phyloP scores from a whole-genome alignment of 1,140 invertebrate species.

The Drosophila nebulosa region DNA sequence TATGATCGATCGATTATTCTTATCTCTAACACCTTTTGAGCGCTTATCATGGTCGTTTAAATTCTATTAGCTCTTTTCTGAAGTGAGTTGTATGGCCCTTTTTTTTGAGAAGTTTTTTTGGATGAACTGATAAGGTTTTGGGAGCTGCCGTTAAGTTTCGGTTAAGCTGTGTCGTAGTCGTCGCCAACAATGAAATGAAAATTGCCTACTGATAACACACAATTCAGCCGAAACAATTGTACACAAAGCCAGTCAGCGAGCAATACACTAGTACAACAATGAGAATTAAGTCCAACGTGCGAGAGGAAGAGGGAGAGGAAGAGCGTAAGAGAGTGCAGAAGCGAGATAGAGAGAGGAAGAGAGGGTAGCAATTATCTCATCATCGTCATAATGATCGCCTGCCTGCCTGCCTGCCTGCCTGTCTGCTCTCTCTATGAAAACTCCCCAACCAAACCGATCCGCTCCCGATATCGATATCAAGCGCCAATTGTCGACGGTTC shows the following conservation, averaged over 20 bases:
- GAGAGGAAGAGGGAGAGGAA: background rate
- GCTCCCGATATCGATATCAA: slow-evolving; percentile 10
- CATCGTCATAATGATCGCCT: background rate
- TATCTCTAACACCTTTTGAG: background rate
- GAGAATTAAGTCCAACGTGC: background rate
- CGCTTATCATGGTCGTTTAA: slow-evolving; percentile 1
- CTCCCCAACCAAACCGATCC: slow-evolving; percentile 20
- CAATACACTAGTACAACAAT: background rate
- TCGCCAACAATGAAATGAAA: slow-evolving; percentile 28
- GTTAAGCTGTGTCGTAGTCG: slow-evolving; percentile 40
- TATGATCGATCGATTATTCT: background rate
- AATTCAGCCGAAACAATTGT: background rate
- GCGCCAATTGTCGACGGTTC: slow-evolving; percentile 1
- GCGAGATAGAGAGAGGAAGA: slow-evolving; percentile 9
- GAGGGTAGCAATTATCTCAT: slow-evolving; percentile 7
- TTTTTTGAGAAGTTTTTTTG: background rate
- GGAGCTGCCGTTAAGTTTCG: slow-evolving; percentile 16
- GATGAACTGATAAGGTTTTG: background rate
- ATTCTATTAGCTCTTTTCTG: slow-evolving; percentile 10
- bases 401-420: slow-evolving; percentile 20
- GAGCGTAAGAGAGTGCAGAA: slow-evolving; percentile 6
- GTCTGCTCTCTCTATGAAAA: slow-evolving; percentile 1
- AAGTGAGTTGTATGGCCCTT: background rate
- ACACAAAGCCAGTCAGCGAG: background rate
- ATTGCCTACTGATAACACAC: slow-evolving; percentile 26